These are phyloP conservation scores for Ctenochaetus hawaiiensis DNA, from an alignment of 2,797 vertebrate species.

Conservation along the genomic window DNA sequence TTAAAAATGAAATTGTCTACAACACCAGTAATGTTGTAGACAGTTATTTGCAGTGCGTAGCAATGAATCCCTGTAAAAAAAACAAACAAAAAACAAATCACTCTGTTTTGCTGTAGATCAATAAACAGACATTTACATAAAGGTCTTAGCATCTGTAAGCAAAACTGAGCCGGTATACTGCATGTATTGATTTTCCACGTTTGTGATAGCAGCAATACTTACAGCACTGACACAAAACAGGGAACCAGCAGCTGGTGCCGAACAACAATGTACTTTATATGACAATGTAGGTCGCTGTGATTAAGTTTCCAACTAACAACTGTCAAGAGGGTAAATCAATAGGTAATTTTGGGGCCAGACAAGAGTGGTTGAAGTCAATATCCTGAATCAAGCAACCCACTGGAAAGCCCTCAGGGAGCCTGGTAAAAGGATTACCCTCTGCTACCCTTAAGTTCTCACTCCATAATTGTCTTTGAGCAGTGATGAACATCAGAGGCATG, in stretches of 20 bases:
- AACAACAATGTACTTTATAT: constrained; percentile 76
- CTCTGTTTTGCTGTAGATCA: neutral
- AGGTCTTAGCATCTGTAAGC: constrained; percentile 15
- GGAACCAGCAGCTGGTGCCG: constrained; percentile 48
- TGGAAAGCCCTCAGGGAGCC: constrained; percentile 72
- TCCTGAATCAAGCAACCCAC: constrained; percentile 70
- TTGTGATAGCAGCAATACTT: constrained; percentile 52
- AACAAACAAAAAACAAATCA: neutral
- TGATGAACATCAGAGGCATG: constrained; percentile 78
- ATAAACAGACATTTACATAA: constrained; percentile 10
- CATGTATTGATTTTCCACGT: constrained; percentile 62
- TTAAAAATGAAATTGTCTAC: neutral
- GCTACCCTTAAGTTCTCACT: constrained; percentile 79
- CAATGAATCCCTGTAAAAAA: constrained; percentile 22
- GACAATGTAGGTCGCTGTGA: constrained; percentile 82
- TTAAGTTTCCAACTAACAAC: constrained; percentile 85
- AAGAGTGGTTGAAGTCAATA: constrained; percentile 82
- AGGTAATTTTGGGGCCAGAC: constrained; percentile 83
- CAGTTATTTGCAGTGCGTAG: constrained; percentile 4
- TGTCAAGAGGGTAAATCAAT: constrained; percentile 87
- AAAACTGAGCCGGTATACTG: constrained; percentile 22
- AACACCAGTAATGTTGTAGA: neutral
- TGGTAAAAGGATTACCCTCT: constrained; percentile 86
- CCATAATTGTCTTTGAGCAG: constrained; percentile 85
- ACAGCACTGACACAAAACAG: constrained; percentile 47